Evolutionary conservation across 2,888 invertebrate genomes (phyloP), one percentile per base, ranked within the genome.

Genomic region (Achlya flavicornis): DNA sequence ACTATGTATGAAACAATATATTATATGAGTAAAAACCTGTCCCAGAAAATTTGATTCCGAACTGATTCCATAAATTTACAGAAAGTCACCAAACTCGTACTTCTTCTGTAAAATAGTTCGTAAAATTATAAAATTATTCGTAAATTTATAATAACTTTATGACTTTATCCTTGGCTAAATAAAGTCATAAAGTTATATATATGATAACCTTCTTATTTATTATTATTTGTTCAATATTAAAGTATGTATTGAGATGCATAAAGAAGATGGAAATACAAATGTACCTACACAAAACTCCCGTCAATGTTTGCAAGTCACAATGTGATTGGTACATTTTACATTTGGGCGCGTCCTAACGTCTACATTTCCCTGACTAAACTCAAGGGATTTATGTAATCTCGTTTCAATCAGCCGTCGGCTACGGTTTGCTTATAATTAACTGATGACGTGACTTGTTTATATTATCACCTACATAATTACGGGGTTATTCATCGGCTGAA

Each of bases 381-480:
- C 71, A 32, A 33, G 73, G 74, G 81, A 79, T 76, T 77, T 72
- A 66, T 73, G 38, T 16, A 8, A 72, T 80, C n/a, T 77, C 73
- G 64, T 70, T 77, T 74, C 79, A 82, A 79, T 81, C 80, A 77
- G 67, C 68, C 64, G 66, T 60, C 61, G 61, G 65, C 63, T 69
- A 62, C 67, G 66, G 68, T 71, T 76, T 78, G 76, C 76, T 79
- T 78, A 80, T 76, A n/a, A 83, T 80, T 80, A 78, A 70, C 66
- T 66, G 71, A 65, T 75, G 76, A 79, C 78, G 73, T 76, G 73
- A 74, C 70, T 75, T 63, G 68, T 58, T 62, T 58, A 63, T 58
- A 62, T 69, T 63, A 63, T 61, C 64, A 16, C 16, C 66, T 68
- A 57, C 61, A 68, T 63, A 57, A 16, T 38, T 41, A 38, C 41